These are phyloP conservation scores for Mycteria americana DNA, from an alignment of 2,797 vertebrate species.

Conservation along the genomic window DNA sequence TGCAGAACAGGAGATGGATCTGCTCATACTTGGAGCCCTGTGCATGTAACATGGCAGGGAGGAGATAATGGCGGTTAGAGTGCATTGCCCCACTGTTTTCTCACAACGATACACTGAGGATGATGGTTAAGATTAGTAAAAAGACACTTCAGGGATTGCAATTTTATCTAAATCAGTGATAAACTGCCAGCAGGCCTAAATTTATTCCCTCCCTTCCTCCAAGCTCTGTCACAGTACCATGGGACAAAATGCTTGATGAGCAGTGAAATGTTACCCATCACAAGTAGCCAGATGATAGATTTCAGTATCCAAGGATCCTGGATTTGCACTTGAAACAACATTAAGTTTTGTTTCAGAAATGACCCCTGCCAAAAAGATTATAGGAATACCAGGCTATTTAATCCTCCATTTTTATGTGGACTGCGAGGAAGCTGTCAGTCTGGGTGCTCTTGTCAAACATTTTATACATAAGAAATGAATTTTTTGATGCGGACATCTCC, in stretches of 20 bases:
- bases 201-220: background rate
- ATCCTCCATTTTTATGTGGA: background rate
- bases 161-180: background rate
- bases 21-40: background rate
- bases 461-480: background rate
- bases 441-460: background rate
- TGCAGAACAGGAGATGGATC: background rate
- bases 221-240: background rate
- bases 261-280: background rate
- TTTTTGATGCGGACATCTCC: background rate
- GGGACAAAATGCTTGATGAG: background rate
- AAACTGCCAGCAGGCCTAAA: background rate
- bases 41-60: accelerated
- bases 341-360: background rate
- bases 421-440: background rate
- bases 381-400: background rate
- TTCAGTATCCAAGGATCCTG: background rate
- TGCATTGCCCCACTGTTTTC: background rate
- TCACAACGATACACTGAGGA: accelerated
- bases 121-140: background rate
- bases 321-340: background rate
- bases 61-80: background rate
- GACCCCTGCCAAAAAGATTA: accelerated
- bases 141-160: background rate
- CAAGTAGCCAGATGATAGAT: background rate